Base-by-base conservation (phyloP, 2,888 invertebrate genomes). In the Cancer borealis region DNA sequence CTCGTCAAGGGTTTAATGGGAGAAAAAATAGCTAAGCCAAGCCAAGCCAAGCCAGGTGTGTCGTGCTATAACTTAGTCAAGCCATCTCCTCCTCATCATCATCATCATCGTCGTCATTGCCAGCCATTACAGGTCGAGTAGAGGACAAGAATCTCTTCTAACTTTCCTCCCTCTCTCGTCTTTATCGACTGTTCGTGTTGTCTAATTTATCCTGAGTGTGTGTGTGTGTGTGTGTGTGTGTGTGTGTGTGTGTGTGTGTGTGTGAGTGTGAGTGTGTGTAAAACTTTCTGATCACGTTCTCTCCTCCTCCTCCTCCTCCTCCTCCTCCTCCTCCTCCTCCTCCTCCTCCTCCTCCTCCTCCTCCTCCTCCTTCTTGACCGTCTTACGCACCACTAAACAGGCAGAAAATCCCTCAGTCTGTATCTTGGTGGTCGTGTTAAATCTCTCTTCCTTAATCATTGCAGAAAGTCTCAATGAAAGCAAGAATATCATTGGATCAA, bases 211-310 rank as follows among this genome's bases (percentile, higher is more conserved):
- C 21, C 4, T n/a, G 66, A n/a, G 66, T 66, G 66, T 66, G n/a
- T 66, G 66, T 66, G 66, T 66, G n/a, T 66, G 66, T 66, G 54
- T n/a, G 66, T 66, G 66, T 66, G 66, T 66, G n/a, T 66, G 66
- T 66, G 66, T 66, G n/a, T 66, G 66, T n/a, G 21, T 21, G 66
- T 66, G 66, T 66, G 66, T 66, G n/a, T 66, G 66, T 66, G 66
- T 66, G n/a, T 66, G 66, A 21, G 54, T 66, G 66, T 66, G 66
- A n/a, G n/a, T n/a, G n/a, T 66, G 66, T 66, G 60, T 66, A 0
- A 49, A 54, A 12, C 54, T n/a, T 8, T n/a, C 73, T 21, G 6
- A 17, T 73, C n/a, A 6, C 21, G 8, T 6, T 73, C 73, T 6
- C 8, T 73, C 73, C n/a, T 73, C 26, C n/a, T 21, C 73, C 8